These are phyloP conservation scores for Pheosia tremula DNA, from an alignment of 2,888 invertebrate genomes.

Conservation along the genomic window DNA sequence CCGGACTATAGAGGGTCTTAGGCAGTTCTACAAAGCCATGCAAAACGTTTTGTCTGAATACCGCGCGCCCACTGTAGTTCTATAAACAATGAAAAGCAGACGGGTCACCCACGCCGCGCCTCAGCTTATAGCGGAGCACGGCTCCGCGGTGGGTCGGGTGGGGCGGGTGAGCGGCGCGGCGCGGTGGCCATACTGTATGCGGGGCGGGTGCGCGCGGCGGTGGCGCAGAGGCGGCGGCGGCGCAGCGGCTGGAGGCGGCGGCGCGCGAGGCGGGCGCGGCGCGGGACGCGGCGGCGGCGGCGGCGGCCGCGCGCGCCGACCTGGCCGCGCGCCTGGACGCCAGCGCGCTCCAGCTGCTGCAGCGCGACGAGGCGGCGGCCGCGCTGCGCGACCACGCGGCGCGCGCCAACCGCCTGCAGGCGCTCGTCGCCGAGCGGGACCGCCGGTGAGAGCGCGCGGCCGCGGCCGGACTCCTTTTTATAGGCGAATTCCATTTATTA, in stretches of 20 bases:
- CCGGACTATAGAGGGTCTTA: too few species aligned
- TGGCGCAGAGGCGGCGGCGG: conserved; percentile 42
- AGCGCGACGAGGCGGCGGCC: conserved; percentile 33
- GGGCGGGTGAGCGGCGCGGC: conserved; percentile 28
- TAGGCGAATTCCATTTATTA: too few species aligned
- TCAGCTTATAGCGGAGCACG: too few species aligned
- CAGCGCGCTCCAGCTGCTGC: conserved; percentile 36
- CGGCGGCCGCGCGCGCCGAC: conserved; percentile 12
- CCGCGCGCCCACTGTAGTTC: too few species aligned
- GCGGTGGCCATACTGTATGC: conserved; percentile 20
- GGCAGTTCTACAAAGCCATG: too few species aligned
- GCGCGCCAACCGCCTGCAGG: conserved; percentile 37
- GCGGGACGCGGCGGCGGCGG: conserved; percentile 20
- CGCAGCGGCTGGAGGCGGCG: conserved; percentile 47
- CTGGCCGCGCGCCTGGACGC: conserved; percentile 35
- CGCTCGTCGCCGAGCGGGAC: conserved; percentile 14
- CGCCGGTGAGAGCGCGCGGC: conserved; percentile 13
- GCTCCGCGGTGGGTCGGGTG: too few species aligned
- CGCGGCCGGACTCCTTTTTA: too few species aligned
- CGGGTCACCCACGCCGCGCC: too few species aligned
- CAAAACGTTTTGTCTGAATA: too few species aligned
- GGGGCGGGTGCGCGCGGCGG: conserved; percentile 20
- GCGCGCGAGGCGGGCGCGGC: conserved; percentile 34
- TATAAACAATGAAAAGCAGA: too few species aligned
- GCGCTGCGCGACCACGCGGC: conserved; percentile 42